Base-by-base conservation (phyloP, 2,888 invertebrate species). In the Diarsia rubi region DNA sequence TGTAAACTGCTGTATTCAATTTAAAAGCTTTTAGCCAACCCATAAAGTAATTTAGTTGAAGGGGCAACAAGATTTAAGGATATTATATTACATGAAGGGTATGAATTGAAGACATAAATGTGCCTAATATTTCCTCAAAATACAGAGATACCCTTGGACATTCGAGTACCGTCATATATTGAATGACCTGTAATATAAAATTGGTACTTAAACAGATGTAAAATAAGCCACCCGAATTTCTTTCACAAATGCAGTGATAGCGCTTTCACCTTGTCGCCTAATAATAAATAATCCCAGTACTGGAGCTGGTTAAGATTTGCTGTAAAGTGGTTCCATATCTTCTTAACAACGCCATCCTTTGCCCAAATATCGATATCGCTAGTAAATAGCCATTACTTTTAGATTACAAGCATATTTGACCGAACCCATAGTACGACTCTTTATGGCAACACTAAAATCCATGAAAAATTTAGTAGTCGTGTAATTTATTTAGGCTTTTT, bases 41-140 rank as follows among this genome's bases (percentile, higher is more conserved):
- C 44, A 16, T 57, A 8, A 19, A 19, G 6, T 59, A 45, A 31
- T 49, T 68, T 54, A 14, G 0, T 42, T n/a, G 5, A 16, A 27
- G 14, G 27, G 24, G 9, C 14, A 31, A 21, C 4, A 60, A 52
- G 49, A 76, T 73, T 74, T 37, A 59, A 24, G 44, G 14, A 66
- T 82, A 82, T 78, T 49, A 37, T 21, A 63, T 82, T 77, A 70
- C 81, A 57, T 72, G 44, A 60, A 68, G 65, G 54, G 71, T 66
- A n/a, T 11, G 49, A 57, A 76, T 8, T 27, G 81, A 82, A 82
- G 44, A 66, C 81, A 5, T 78, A 82, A 42, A 82, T 82, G 65
- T 74, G 71, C 49, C 19, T n/a, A 44, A 64, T 14, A 37, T 60
- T 9, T 2, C 37, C 12, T 52, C 31, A 21, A 44, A 52, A n/a